Evolutionary conservation across 1,140 invertebrate species (phyloP), one percentile per base, ranked within the genome.

Genomic region (Ostrea denselamellosa): DNA sequence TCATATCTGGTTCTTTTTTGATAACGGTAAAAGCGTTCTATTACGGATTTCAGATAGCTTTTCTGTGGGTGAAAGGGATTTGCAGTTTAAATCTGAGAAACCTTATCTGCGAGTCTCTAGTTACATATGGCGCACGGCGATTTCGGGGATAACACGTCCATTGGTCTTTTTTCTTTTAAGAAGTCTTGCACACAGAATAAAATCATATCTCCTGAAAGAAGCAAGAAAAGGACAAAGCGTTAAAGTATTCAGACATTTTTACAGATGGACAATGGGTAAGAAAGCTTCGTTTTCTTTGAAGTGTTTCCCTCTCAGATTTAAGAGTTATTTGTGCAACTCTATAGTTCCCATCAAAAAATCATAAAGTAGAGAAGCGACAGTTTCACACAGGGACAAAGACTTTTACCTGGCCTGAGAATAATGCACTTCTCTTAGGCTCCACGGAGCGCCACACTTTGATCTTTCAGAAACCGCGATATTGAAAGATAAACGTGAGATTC

Each of bases 31-130:
- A 77, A 77, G 68, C 9, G 68, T 34, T 77, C 68, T 77, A 77
- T 77, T 28, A 25, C 22, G 68, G 68, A 77, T 77, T 77, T 77
- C 68, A 77, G 68, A 77, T 77, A 77, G 68, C 68, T 77, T 77
- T 77, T 25, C 68, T 28, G 25, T 28, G 68, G 68, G 25, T 77
- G 68, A 77, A 77, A 77, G 68, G 68, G 68, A 77, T 77, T 77
- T 77, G 28, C 68, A 25, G 68, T 34, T 77, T 77, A 25, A 77
- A 77, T 77, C 68, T 2, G 68, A 77, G 68, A 77, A 34, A 77
- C 68, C 68, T 77, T 77, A 77, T 77, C 68, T 25, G 28, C 25
- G 9, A 77, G 68, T 77, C 68, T 77, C 25, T 77, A 77, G 68
- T 12, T 28, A 77, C 68, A 25, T 10, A 77, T 12, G 22, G 68